Conservation (phyloP, 2,888 invertebrate species). For the Scaptomyza tumidula region DNA sequence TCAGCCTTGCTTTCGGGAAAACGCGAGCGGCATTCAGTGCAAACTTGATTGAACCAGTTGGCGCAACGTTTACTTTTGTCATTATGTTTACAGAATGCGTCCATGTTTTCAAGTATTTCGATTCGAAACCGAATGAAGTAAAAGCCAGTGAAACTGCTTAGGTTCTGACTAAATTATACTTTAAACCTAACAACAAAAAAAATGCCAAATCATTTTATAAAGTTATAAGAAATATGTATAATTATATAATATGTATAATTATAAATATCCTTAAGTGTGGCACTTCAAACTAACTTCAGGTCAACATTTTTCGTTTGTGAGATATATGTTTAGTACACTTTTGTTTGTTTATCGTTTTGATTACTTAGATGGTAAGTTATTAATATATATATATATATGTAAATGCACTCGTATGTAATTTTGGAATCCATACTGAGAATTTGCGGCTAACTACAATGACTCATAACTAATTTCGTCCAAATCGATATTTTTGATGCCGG, state of each 20-base stretch:
- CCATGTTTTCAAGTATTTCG: constrained; percentile 9
- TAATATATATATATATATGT: constrained; percentile 38
- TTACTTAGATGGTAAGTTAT: constrained; percentile 39
- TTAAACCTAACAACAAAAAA: background rate
- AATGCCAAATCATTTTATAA: constrained; percentile 5
- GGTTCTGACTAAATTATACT: background rate
- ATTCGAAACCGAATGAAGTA: constrained; percentile 1
- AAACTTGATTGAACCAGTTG: constrained; percentile 49
- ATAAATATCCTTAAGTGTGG: constrained; percentile 44
- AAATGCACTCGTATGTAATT: constrained; percentile 49
- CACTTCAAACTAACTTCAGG: constrained; percentile 27
- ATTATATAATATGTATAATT: constrained; percentile 46
- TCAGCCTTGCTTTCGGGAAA: constrained; percentile 15
- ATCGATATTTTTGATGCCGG: background rate
- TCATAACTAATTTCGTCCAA: background rate
- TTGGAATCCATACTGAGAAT: constrained; percentile 58
- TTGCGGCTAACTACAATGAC: constrained; percentile 36
- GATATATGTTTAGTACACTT: constrained; percentile 47
- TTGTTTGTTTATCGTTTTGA: constrained; percentile 20
- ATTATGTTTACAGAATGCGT: constrained; percentile 31
- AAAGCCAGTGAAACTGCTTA: constrained; percentile 1
- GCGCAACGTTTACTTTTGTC: constrained; percentile 37
- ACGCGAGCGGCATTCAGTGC: constrained; percentile 32
- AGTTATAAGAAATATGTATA: constrained; percentile 35
- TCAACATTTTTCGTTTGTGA: constrained; percentile 19